Evolutionary conservation across 1,140 invertebrate genomes (phyloP).

Genomic region (Cephus cinctus): DNA sequence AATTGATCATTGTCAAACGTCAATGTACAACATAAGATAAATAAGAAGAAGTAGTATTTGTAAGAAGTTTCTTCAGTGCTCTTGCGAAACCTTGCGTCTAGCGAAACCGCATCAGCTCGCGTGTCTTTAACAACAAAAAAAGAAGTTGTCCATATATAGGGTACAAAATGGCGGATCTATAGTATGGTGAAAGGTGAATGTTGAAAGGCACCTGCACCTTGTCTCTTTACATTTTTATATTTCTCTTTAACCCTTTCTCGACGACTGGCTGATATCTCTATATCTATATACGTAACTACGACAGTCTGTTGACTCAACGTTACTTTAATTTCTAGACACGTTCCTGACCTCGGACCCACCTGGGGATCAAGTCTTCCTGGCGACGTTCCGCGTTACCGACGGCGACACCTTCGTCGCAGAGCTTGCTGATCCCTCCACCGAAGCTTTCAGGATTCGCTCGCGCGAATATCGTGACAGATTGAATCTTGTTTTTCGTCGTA

Average conservation of each 20-base stretch:
- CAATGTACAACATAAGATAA: no score
- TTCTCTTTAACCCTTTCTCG: not conserved
- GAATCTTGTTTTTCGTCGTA: conserved; percentile 72
- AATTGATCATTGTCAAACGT: no score
- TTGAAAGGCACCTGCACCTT: conserved; percentile 9
- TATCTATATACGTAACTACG: no score
- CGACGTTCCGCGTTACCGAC: conserved; percentile 68
- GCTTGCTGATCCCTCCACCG: conserved; percentile 66
- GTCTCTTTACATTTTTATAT: not conserved
- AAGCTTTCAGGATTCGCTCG: conserved; percentile 66
- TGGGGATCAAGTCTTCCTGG: conserved; percentile 77
- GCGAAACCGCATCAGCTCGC: no score
- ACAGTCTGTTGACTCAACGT: no score
- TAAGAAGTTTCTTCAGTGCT: no score
- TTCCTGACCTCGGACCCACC: conserved; percentile 74
- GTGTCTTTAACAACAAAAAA: no score
- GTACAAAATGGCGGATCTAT: no score
- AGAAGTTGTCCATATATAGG: no score
- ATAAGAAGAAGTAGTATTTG: no score
- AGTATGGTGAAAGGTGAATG: conserved; percentile 36
- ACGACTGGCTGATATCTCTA: no score
- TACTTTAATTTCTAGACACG: conserved; percentile 63
- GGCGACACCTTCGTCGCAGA: conserved; percentile 67
- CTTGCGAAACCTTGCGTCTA: no score
- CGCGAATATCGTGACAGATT: conserved; percentile 72